phyloP scores from a whole-genome alignment of 2,113 vertebrate genomes.

The Picathartes gymnocephalus region DNA sequence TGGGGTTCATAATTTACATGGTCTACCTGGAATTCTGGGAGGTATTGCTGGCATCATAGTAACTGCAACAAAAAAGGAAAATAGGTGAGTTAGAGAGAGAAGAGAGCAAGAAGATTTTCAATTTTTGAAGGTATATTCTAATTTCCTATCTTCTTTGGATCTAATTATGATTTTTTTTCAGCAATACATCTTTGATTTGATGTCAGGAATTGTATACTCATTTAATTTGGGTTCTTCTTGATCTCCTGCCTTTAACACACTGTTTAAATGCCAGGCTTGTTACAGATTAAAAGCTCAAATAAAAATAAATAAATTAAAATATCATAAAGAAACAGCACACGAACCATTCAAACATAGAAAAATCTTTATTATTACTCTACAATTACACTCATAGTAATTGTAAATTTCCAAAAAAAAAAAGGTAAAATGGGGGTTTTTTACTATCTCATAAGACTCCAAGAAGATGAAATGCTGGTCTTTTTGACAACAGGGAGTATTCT shows the following conservation, averaged over 20 bases:
- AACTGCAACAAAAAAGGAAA: conserved; percentile 34
- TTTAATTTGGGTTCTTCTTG: background rate
- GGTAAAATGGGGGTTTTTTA: background rate
- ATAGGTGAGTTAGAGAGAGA: conserved; percentile 47
- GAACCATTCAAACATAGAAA: background rate
- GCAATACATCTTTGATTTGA: background rate
- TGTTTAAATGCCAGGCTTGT: background rate
- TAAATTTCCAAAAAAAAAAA: background rate
- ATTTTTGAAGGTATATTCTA: background rate
- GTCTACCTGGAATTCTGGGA: conserved; percentile 91
- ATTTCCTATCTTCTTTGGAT: background rate
- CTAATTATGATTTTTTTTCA: background rate
- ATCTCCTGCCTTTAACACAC: background rate
- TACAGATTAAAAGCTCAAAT: background rate
- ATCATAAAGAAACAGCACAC: background rate
- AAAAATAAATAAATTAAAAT: background rate
- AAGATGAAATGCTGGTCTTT: background rate
- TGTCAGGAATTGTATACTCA: background rate
- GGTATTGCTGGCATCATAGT: conserved; percentile 84
- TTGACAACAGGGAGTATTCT: background rate
- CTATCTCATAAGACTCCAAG: background rate
- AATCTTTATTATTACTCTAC: background rate
- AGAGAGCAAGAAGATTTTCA: background rate
- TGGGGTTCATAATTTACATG: conserved; percentile 94
- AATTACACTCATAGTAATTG: background rate